Conservation (phyloP, 2,113 vertebrate genomes). For the Ictidomys tridecemlineatus region DNA sequence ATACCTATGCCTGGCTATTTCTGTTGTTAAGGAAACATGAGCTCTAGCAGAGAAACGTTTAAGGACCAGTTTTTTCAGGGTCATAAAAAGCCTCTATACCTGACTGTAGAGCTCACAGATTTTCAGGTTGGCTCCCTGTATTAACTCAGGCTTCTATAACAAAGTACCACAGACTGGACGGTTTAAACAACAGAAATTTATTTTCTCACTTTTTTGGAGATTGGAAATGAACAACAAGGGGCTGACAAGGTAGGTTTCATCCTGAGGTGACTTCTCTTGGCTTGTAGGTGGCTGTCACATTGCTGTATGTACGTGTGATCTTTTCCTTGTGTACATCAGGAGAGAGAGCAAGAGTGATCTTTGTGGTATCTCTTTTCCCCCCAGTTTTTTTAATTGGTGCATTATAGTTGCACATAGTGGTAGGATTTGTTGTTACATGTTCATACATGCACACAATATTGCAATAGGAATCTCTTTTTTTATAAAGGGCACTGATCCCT, state of each 20-base stretch:
- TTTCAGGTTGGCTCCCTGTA: background rate
- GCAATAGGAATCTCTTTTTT: background rate
- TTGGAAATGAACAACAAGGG: background rate
- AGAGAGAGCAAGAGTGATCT: background rate
- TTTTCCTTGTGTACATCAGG: background rate
- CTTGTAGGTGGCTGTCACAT: background rate
- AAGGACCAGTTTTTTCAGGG: background rate
- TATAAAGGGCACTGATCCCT: background rate
- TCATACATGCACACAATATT: too few relatives aligned
- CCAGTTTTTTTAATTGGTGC: too few relatives aligned
- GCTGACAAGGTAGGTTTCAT: background rate
- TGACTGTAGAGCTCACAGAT: background rate
- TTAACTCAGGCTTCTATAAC: background rate
- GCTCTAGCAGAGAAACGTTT: background rate
- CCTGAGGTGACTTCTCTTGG: background rate
- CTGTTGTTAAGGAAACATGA: background rate
- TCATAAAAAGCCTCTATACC: constrained; percentile 14
- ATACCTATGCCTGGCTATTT: background rate
- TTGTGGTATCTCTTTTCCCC: background rate
- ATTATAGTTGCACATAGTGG: too few relatives aligned
- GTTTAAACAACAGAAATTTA: background rate
- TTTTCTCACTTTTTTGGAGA: background rate
- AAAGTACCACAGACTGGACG: background rate
- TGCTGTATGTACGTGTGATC: background rate
- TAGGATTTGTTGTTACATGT: too few relatives aligned